A percentile compares a stretch with the other conserved stretches of the same genome.
Conservation (phyloP, 2,113 vertebrate species). For the Thermophis baileyi region DNA sequence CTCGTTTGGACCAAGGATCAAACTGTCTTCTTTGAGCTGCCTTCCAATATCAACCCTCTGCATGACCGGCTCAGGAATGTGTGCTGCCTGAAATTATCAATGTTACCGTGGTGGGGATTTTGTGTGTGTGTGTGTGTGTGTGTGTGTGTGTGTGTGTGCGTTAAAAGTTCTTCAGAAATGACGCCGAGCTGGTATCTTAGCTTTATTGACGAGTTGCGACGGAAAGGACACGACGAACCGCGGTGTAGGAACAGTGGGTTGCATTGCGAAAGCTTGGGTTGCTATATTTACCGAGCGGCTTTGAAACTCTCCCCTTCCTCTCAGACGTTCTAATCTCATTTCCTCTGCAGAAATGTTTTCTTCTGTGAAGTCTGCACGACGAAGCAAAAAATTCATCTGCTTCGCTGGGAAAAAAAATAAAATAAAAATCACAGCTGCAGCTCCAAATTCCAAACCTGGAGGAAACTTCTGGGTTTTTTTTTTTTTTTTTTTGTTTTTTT, state of each 20-base stretch:
- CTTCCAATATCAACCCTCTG: not conserved
- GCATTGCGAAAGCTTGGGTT: not conserved
- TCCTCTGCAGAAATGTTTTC: accelerated
- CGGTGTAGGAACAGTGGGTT: not conserved
- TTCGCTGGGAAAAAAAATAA: conserved; percentile 11
- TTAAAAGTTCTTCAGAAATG: not conserved
- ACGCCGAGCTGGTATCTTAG: not conserved
- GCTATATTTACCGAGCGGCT: not conserved
- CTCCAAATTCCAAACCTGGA: conserved; percentile 34
- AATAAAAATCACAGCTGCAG: not conserved
- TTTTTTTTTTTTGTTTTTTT: too few species aligned
- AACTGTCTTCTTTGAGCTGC: not conserved
- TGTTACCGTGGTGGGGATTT: too few species aligned
- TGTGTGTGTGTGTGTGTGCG: too few species aligned
- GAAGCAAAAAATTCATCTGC: conserved; percentile 31
- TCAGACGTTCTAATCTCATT: not conserved
- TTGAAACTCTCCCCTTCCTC: not conserved
- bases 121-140: too few species aligned
- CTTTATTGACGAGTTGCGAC: not conserved
- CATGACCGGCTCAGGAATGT: not conserved
- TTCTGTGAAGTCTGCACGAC: conserved; percentile 14
- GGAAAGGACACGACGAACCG: not conserved
- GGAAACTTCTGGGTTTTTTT: accelerated
- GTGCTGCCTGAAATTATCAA: not conserved
- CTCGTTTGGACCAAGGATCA: not conserved